Evolutionary conservation across 2,113 vertebrate genomes (phyloP).

Genomic region (Cathartes aura): DNA sequence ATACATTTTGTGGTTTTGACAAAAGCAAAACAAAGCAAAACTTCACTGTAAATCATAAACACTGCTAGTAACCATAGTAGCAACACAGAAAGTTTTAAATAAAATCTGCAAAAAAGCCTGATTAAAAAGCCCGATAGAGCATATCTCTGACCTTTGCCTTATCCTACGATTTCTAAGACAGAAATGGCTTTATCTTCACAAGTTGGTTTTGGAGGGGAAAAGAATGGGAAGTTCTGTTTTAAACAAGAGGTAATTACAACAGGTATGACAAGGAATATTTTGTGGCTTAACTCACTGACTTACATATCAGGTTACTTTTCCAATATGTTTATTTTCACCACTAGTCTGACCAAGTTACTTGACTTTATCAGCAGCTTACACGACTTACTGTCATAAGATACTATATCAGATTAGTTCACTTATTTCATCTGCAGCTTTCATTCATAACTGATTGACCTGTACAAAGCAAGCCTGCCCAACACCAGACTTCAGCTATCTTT

Average conservation of each 20-base stretch:
- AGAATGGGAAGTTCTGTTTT: background rate
- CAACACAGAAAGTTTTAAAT: background rate
- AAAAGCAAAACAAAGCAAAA: background rate
- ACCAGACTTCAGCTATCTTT: background rate
- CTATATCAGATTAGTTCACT: background rate
- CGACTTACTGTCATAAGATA: background rate
- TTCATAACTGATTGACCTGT: background rate
- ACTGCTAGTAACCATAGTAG: background rate
- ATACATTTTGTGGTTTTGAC: background rate
- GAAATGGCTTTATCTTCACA: background rate
- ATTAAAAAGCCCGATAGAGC: background rate
- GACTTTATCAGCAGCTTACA: conserved; percentile 36
- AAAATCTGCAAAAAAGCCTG: background rate
- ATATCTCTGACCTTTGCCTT: background rate
- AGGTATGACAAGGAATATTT: background rate
- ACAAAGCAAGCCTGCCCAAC: background rate
- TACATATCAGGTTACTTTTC: background rate
- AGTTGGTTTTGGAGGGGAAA: background rate
- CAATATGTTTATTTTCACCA: conserved; percentile 5
- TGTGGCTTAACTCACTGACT: background rate
- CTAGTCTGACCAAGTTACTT: background rate
- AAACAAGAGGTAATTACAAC: background rate
- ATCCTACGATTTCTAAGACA: background rate
- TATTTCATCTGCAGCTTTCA: conserved; percentile 42
- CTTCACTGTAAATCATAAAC: background rate